A percentile compares a stretch with the other conserved stretches of the same genome.
Conservation (phyloP, 53 echinoderm and acorn worm species). For the Holothuria leucospilota region DNA sequence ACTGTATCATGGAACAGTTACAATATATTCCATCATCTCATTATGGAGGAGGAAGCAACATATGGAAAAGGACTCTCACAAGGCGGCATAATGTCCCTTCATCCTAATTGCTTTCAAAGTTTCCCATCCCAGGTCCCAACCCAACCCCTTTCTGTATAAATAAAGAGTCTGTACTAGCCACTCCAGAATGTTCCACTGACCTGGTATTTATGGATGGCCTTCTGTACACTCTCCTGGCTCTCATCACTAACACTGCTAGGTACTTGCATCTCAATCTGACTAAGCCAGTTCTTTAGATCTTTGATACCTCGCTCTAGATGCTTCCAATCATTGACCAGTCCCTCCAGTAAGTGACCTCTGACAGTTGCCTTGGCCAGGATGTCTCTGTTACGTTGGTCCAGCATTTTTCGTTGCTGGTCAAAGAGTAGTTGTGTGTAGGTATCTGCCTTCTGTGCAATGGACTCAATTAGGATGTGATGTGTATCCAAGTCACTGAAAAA, state of each 20-base stretch:
- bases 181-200: conserved; percentile 43
- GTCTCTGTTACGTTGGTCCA: conserved; percentile 85
- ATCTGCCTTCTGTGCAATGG: conserved; percentile 97
- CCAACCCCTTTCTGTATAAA: too few species aligned
- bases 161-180: not conserved
- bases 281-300: conserved; percentile 82
- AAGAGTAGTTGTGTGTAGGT: conserved; percentile 91
- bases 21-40: too few species aligned
- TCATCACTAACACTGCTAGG: conserved; percentile 89
- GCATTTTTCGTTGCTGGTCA: conserved; percentile 70
- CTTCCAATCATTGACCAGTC: conserved; percentile 86
- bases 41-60: too few species aligned
- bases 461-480: conserved; percentile 95
- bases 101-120: too few species aligned
- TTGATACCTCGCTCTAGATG: conserved; percentile 78
- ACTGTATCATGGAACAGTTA: too few species aligned
- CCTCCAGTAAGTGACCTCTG: conserved; percentile 86
- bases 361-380: conserved; percentile 78
- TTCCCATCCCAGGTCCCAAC: too few species aligned
- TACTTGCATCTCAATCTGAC: conserved; percentile 89
- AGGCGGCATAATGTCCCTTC: too few species aligned
- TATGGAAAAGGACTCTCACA: too few species aligned
- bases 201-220: conserved; percentile 94
- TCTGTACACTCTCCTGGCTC: conserved; percentile 88
- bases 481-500: conserved; percentile 96